Conservation (phyloP, 2,113 vertebrate species). For the Corythornis madagascariensis region DNA sequence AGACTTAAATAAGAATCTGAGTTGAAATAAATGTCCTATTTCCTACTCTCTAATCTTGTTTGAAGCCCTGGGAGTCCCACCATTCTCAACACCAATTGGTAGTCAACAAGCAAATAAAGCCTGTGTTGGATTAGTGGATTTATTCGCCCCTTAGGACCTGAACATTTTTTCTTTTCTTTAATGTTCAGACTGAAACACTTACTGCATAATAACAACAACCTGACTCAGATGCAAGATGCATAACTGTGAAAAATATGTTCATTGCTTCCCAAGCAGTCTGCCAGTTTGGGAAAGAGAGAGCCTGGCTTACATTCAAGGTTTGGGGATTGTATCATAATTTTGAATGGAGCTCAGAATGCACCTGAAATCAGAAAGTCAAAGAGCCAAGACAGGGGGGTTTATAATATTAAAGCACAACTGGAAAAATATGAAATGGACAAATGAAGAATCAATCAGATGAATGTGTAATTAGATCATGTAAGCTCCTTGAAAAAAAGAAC, state of each 20-base stretch:
- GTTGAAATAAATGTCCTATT: slow-evolving; percentile 64
- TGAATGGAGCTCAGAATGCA: not conserved
- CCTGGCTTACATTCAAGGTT: slow-evolving; percentile 18
- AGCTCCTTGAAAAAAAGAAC: not conserved
- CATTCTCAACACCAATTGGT: slow-evolving; percentile 21
- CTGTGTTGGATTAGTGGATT: slow-evolving; percentile 63
- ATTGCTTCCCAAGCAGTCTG: slow-evolving; percentile 45
- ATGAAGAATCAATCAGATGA: not conserved
- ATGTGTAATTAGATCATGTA: not conserved
- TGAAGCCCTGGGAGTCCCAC: slow-evolving; percentile 31
- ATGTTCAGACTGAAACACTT: slow-evolving; percentile 35
- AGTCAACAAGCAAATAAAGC: slow-evolving; percentile 64
- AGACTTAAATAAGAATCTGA: slow-evolving; percentile 49
- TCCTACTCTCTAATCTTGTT: slow-evolving; percentile 60
- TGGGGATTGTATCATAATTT: slow-evolving; percentile 7
- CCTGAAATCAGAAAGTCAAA: slow-evolving; percentile 21
- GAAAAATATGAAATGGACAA: not conserved
- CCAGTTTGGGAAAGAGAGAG: slow-evolving; percentile 35
- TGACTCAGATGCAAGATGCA: slow-evolving; percentile 48
- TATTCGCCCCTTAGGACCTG: slow-evolving; percentile 32
- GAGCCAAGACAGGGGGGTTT: not conserved
- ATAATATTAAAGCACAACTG: not conserved
- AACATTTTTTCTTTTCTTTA: slow-evolving; percentile 55
- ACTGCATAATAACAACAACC: slow-evolving; percentile 52
- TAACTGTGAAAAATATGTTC: slow-evolving; percentile 30